Conservation (phyloP, 1,140 invertebrate species). For the Vanessa tameamea region DNA sequence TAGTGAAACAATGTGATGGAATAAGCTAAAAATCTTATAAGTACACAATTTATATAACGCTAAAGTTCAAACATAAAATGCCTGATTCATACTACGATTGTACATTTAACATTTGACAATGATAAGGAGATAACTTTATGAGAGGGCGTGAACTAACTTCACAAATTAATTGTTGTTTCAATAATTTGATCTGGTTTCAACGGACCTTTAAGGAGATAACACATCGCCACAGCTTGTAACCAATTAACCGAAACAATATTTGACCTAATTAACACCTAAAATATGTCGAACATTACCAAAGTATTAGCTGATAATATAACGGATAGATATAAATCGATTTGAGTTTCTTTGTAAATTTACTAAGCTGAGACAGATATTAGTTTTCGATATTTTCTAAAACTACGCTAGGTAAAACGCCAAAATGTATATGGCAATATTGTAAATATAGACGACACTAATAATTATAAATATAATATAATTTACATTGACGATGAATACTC, state of each 20-base stretch:
- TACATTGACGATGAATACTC: no score
- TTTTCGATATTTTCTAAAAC: no score
- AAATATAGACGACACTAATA: no score
- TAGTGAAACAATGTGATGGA: no score
- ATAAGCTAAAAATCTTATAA: no score
- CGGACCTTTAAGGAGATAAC: slow-evolving; percentile 24
- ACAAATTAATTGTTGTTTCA: slow-evolving; percentile 34
- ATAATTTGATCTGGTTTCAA: slow-evolving; percentile 27
- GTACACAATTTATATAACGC: background rate
- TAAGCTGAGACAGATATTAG: background rate
- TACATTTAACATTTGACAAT: slow-evolving; percentile 16
- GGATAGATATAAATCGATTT: background rate
- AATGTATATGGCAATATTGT: no score
- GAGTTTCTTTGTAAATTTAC: background rate
- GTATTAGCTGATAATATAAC: background rate
- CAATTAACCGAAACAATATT: slow-evolving; percentile 25
- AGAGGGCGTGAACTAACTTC: slow-evolving; percentile 25
- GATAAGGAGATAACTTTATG: slow-evolving; percentile 24
- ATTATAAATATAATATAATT: no score
- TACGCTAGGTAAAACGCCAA: no score
- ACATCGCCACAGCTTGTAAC: slow-evolving; percentile 15
- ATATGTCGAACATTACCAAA: background rate
- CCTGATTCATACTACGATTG: background rate
- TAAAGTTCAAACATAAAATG: background rate
- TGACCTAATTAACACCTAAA: slow-evolving; percentile 7